Evolutionary conservation across 2,888 invertebrate genomes (phyloP), one percentile per base, ranked within the genome.

Genomic region (Oscheius sp.): DNA sequence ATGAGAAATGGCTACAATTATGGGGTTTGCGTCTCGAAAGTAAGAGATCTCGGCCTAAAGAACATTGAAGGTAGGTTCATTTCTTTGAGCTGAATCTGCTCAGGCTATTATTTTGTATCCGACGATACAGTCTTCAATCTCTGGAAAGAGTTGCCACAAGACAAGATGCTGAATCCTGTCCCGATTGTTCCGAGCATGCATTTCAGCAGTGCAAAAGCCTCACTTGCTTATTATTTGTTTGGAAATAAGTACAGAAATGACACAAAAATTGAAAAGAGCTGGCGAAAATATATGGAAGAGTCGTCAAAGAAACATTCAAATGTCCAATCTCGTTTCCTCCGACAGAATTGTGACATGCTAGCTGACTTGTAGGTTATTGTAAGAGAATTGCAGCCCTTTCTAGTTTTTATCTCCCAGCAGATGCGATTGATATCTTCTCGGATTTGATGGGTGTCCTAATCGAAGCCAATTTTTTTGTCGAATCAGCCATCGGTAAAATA

Each of bases 101-200:
- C 8, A 64, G 64, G 64, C 29, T 64, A 64, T 29, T 45, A 33
- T 17, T 37, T 64, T 12, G 48, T 64, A 3, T 25, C 46, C 10
- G 64, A 64, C 48, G 64, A 64, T 48, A 48, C 29, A 23, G 23
- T 46, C 29, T 64, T 64, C 27, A 48, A 64, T 31, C 3, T 46
- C 20, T 64, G 64, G 64, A 8, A 46, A n/a, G n/a, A 27, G 20
- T 12, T 39, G 5, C n/a, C 37, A 10, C 12, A 12, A 3, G 23
- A 58, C 42, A 12, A 15, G 8, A n/a, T n/a, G n/a, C n/a, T n/a
- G n/a, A n/a, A n/a, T n/a, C n/a, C n/a, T n/a, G n/a, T n/a, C n/a
- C n/a, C n/a, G n/a, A 34, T 58, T 10, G 33, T 58, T 5, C 12
- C 20, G 5, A 12, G 17, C 27, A 23, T 17, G 12, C 3, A 48